These are phyloP conservation scores for Lepidurus packardi DNA, from an alignment of 1,140 invertebrate genomes.

Conservation along the genomic window DNA sequence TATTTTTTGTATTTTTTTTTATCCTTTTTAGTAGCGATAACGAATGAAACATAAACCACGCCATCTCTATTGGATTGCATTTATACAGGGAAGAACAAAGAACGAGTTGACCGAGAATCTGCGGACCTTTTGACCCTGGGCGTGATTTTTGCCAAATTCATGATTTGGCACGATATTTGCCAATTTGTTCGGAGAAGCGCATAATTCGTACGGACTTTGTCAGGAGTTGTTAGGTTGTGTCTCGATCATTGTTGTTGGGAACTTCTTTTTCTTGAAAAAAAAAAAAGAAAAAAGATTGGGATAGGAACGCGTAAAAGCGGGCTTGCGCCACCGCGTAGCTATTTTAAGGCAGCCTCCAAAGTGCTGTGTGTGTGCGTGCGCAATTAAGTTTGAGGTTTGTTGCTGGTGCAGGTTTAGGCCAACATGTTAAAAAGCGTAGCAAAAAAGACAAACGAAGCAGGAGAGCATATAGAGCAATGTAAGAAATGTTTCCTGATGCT, in stretches of 20 bases:
- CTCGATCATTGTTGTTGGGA: neutral
- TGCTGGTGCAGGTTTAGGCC: conserved; percentile 3
- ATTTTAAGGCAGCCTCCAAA: neutral
- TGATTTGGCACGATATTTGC: conserved; percentile 1
- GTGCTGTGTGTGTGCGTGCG: neutral
- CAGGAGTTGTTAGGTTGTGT: neutral
- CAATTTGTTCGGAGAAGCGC: neutral
- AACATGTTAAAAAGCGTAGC: neutral
- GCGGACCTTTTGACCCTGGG: no score
- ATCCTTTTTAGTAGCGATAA: no score
- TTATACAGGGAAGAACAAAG: no score
- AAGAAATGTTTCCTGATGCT: neutral
- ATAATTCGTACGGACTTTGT: conserved; percentile 10
- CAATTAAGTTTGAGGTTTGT: conserved; percentile 17
- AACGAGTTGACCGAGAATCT: no score
- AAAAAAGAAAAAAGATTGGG: neutral
- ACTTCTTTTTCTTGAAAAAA: neutral
- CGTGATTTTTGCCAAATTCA: neutral
- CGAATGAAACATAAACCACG: no score
- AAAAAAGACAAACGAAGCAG: neutral
- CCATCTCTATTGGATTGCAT: no score
- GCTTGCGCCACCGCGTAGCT: conserved; percentile 12
- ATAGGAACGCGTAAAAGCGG: neutral
- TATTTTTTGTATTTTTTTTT: no score
- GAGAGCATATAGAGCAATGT: neutral